Evolutionary conservation across 2,113 vertebrate genomes (phyloP).

Genomic region (Oncorhynchus masou): DNA sequence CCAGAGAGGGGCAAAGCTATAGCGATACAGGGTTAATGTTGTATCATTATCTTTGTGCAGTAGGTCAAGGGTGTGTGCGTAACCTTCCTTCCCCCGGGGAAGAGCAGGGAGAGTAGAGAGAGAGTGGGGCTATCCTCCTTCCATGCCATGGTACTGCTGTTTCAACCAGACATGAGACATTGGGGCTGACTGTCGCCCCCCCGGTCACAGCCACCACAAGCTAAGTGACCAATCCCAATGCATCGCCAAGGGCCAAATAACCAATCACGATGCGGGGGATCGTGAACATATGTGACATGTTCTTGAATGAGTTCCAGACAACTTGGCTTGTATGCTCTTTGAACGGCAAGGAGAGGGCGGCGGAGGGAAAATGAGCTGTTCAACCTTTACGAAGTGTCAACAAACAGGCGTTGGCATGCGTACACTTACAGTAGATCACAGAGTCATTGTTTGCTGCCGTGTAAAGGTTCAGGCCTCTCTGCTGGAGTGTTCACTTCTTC

Average conservation of each 20-base stretch:
- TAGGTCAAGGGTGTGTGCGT: slow-evolving; percentile 63
- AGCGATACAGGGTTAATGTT: slow-evolving; percentile 51
- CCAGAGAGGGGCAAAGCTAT: slow-evolving; percentile 25
- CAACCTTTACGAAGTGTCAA: slow-evolving; percentile 47
- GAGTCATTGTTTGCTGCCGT: slow-evolving; percentile 27
- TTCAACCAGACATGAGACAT: slow-evolving; percentile 67
- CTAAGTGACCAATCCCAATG: slow-evolving; percentile 68
- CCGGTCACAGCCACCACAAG: slow-evolving; percentile 61
- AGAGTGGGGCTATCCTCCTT: slow-evolving; percentile 10
- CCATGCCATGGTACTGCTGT: slow-evolving; percentile 26
- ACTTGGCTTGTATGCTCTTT: slow-evolving; percentile 38
- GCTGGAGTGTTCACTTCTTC: slow-evolving; percentile 1
- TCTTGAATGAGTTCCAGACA: slow-evolving; percentile 47
- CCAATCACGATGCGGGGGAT: slow-evolving; percentile 40
- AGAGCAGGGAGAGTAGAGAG: slow-evolving; percentile 7
- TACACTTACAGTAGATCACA: slow-evolving; percentile 35
- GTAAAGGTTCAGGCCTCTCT: slow-evolving; percentile 50
- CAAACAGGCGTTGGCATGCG: slow-evolving; percentile 36
- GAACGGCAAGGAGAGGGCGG: slow-evolving; percentile 25
- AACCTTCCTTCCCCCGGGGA: neutral
- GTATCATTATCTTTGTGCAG: slow-evolving; percentile 51
- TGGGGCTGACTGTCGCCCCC: slow-evolving; percentile 48
- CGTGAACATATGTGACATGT: slow-evolving; percentile 53
- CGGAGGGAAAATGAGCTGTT: slow-evolving; percentile 29
- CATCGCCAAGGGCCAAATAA: slow-evolving; percentile 47